Conservation (phyloP, 2,888 invertebrate species). For the Cataglyphis rosenhaueri region DNA sequence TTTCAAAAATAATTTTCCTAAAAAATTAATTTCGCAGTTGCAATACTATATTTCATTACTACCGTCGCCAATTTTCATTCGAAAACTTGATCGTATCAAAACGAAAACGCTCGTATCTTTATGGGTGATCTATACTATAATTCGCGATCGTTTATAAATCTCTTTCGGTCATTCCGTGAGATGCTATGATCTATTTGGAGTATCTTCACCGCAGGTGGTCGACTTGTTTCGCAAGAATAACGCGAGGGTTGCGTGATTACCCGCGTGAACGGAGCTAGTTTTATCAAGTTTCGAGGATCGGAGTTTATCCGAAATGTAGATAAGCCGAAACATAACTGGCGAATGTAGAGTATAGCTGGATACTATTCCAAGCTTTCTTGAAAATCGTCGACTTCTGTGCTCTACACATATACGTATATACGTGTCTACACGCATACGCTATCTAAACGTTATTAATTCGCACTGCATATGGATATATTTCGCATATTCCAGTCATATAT, state of each 20-base stretch:
- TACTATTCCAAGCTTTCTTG: conserved; percentile 19
- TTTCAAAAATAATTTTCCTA: background rate
- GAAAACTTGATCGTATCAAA: background rate
- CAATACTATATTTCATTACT: background rate
- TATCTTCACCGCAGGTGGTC: conserved; percentile 58
- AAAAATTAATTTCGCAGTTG: background rate
- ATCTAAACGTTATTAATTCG: conserved; percentile 1
- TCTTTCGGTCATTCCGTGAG: conserved; percentile 11
- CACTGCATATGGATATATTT: background rate
- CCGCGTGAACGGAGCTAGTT: conserved; percentile 48
- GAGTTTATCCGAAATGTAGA: conserved; percentile 38
- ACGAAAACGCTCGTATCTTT: conserved; percentile 23
- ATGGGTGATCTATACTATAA: conserved; percentile 36
- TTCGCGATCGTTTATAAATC: conserved; percentile 39
- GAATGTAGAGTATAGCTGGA: background rate
- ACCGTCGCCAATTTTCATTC: background rate
- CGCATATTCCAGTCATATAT: background rate
- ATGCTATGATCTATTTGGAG: conserved; percentile 56
- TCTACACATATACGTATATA: background rate
- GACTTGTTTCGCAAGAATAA: conserved; percentile 63
- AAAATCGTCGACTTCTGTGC: conserved; percentile 58
- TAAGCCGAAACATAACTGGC: conserved; percentile 57
- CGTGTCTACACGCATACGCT: background rate
- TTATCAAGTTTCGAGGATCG: conserved; percentile 56
- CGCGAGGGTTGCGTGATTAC: conserved; percentile 68